phyloP scores from a whole-genome alignment of 2,113 vertebrate genomes.

The Promerops cafer region DNA sequence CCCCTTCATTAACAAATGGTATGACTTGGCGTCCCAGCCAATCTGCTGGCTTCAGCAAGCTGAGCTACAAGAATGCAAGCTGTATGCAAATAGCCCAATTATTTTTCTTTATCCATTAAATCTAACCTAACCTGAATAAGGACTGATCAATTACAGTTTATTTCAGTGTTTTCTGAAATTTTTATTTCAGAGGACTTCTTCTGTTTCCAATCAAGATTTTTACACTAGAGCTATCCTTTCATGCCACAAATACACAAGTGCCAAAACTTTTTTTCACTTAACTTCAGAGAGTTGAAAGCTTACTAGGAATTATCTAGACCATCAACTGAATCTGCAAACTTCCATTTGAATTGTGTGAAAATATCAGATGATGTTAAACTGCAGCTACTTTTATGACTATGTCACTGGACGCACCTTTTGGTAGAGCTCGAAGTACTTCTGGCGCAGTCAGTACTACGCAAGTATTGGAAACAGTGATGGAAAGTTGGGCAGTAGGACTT shows the following conservation, averaged over 20 bases:
- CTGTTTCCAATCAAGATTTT: background rate
- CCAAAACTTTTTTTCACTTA: background rate
- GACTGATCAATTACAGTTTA: background rate
- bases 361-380: background rate
- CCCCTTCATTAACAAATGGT: background rate
- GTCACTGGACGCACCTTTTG: background rate
- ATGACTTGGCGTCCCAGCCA: rapidly evolving
- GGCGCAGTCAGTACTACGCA: background rate
- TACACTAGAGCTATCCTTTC: background rate
- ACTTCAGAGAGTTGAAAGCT: background rate
- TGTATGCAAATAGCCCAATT: background rate
- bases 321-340: background rate
- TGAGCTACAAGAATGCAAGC: background rate
- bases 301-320: background rate
- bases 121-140: background rate
- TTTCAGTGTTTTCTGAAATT: background rate
- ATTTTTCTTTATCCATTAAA: background rate
- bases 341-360: background rate
- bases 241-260: background rate
- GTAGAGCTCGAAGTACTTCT: background rate
- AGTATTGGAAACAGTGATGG: background rate
- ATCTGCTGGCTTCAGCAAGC: background rate
- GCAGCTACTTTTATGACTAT: background rate
- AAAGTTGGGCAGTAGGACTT: background rate
- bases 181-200: background rate